phyloP scores from a whole-genome alignment of 2,888 invertebrate genomes.

The Drosophila paramelanica region DNA sequence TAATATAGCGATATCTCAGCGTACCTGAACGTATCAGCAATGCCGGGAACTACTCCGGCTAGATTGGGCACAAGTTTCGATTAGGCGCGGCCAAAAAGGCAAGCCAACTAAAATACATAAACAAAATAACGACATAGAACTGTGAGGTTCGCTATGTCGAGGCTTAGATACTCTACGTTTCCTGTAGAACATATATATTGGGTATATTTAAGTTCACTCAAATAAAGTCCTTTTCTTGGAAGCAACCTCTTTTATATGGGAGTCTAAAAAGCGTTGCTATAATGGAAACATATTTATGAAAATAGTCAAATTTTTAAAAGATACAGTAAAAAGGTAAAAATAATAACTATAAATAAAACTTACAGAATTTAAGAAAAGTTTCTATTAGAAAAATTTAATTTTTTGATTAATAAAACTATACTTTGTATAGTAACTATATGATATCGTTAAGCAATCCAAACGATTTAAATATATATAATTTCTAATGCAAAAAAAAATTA shows the following conservation, averaged over 20 bases:
- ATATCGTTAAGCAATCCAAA: not conserved
- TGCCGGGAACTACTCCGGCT: slow-evolving; percentile 23
- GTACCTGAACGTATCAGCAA: slow-evolving; percentile 31
- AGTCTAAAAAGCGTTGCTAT: no score
- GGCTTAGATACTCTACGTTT: slow-evolving; percentile 8
- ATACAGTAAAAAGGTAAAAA: no score
- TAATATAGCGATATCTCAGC: slow-evolving; percentile 42
- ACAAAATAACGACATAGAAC: slow-evolving; percentile 12
- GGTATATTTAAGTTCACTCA: no score
- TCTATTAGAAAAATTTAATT: not conserved
- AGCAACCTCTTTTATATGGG: no score
- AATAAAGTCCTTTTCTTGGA: no score
- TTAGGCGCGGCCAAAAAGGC: slow-evolving; percentile 72
- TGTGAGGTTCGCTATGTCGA: not conserved
- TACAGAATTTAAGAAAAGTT: no score
- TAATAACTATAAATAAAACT: no score
- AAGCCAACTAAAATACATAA: slow-evolving; percentile 30
- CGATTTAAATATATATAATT: no score
- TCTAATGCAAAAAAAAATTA: not conserved
- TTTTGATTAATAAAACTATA: not conserved
- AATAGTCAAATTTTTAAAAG: no score
- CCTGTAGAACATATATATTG: not conserved
- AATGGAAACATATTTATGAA: no score
- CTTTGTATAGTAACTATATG: not conserved
- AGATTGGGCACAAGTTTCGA: slow-evolving; percentile 71